Evolutionary conservation across 1,140 invertebrate species (phyloP).

Genomic region (Pygmarrhopalites habei): DNA sequence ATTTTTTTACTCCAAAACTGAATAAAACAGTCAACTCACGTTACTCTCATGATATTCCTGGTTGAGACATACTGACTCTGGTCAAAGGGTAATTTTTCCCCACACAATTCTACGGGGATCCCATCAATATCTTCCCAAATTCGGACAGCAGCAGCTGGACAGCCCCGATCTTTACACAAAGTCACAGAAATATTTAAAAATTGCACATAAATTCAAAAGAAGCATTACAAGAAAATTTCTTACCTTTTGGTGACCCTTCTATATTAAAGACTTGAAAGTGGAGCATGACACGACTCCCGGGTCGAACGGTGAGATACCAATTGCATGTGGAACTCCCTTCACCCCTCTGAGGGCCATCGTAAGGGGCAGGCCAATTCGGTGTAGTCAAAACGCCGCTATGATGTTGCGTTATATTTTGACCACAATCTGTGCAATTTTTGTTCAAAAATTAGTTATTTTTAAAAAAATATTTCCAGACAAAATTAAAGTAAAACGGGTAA

Average conservation of each 20-base stretch:
- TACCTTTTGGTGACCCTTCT: slow-evolving; percentile 77
- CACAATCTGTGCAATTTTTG: slow-evolving; percentile 78
- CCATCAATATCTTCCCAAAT: slow-evolving; percentile 70
- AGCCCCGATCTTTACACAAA: slow-evolving; percentile 65
- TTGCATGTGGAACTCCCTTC: slow-evolving; percentile 72
- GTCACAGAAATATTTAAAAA: background rate
- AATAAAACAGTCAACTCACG: slow-evolving; percentile 54
- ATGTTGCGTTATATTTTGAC: slow-evolving; percentile 75
- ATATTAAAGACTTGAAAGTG: slow-evolving; percentile 80
- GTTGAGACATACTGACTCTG: slow-evolving; percentile 77
- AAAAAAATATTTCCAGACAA: no score
- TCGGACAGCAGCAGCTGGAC: slow-evolving; percentile 78
- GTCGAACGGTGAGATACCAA: slow-evolving; percentile 79
- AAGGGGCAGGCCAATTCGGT: slow-evolving; percentile 78
- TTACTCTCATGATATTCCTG: slow-evolving; percentile 70
- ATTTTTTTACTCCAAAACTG: no score
- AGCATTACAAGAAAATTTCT: no score
- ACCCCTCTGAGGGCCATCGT: slow-evolving; percentile 65
- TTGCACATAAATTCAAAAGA: no score
- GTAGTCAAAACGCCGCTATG: slow-evolving; percentile 78
- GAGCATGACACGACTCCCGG: slow-evolving; percentile 71
- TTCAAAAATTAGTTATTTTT: no score
- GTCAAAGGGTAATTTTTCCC: slow-evolving; percentile 63
- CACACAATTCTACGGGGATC: slow-evolving; percentile 79
- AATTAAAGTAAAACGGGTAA: no score